These are phyloP conservation scores for Campopleginae sp. DNA, from an alignment of 2,888 invertebrate genomes.

Conservation along the genomic window DNA sequence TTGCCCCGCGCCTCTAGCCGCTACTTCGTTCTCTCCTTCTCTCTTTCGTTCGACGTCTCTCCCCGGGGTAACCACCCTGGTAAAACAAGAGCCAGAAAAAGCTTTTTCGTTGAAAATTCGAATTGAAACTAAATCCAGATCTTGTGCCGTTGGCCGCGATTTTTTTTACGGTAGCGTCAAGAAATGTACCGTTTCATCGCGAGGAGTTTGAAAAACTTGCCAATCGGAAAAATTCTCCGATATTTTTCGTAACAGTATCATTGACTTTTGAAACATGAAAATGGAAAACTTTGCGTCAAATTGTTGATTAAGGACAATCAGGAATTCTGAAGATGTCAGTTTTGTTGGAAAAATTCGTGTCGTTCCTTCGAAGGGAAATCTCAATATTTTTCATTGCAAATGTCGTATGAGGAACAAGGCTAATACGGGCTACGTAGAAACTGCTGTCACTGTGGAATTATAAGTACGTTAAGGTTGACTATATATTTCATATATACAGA, in stretches of 20 bases:
- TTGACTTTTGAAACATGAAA: neutral
- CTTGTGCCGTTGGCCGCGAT: neutral
- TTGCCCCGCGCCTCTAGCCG: slow-evolving; percentile 1
- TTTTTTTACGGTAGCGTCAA: neutral
- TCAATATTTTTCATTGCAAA: slow-evolving; percentile 73
- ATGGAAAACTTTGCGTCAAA: neutral
- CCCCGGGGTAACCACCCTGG: neutral
- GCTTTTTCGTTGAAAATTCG: slow-evolving; percentile 69
- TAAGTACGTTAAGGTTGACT: slow-evolving; percentile 51
- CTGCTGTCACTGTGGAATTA: slow-evolving; percentile 23
- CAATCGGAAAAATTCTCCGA: neutral
- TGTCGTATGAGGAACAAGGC: slow-evolving; percentile 78
- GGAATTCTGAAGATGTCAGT: neutral
- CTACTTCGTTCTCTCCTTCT: slow-evolving; percentile 15
- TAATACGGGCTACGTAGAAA: slow-evolving; percentile 41
- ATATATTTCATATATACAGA: slow-evolving; percentile 11
- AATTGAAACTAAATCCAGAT: slow-evolving; percentile 41
- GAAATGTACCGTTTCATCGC: neutral
- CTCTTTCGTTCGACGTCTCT: neutral
- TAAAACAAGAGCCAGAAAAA: slow-evolving; percentile 41
- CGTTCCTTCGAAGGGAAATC: slow-evolving; percentile 56
- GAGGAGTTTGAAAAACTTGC: neutral
- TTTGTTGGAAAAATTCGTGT: neutral
- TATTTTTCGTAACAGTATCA: neutral
- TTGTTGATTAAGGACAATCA: neutral